Conservation (phyloP, 2,113 vertebrate genomes). For the Tauraco erythrolophus region DNA sequence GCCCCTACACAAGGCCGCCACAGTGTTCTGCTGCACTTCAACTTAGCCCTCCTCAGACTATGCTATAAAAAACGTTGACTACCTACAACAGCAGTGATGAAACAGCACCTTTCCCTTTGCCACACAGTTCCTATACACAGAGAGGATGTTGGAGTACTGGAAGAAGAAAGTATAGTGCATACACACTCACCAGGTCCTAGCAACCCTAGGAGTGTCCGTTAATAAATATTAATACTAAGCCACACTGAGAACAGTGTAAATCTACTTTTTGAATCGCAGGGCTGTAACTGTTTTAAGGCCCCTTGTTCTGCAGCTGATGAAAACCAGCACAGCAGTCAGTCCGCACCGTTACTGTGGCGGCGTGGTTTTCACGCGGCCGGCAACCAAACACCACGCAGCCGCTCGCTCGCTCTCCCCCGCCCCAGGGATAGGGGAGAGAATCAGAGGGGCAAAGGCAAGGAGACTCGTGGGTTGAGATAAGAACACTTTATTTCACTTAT, state of each 20-base stretch:
- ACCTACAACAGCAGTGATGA: background rate
- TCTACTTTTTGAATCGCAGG: background rate
- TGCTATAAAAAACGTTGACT: background rate
- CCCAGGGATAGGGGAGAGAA: too few species aligned
- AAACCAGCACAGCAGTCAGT: background rate
- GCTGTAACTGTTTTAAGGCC: background rate
- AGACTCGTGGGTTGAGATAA: too few species aligned
- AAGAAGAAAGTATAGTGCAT: background rate
- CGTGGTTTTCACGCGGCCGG: too few species aligned
- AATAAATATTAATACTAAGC: background rate
- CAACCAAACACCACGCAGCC: too few species aligned
- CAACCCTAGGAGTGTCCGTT: background rate
- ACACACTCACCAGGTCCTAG: background rate
- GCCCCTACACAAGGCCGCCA: background rate
- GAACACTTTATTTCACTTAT: too few species aligned
- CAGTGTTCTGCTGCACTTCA: background rate
- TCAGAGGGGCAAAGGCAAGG: too few species aligned
- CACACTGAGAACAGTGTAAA: background rate
- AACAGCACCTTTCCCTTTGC: background rate
- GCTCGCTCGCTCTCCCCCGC: too few species aligned
- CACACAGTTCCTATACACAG: background rate
- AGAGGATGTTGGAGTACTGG: background rate
- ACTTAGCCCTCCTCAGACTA: background rate
- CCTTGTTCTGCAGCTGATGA: background rate
- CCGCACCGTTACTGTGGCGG: background rate